phyloP scores from a whole-genome alignment of 2,888 invertebrate genomes.

The Campopleginae sp. region DNA sequence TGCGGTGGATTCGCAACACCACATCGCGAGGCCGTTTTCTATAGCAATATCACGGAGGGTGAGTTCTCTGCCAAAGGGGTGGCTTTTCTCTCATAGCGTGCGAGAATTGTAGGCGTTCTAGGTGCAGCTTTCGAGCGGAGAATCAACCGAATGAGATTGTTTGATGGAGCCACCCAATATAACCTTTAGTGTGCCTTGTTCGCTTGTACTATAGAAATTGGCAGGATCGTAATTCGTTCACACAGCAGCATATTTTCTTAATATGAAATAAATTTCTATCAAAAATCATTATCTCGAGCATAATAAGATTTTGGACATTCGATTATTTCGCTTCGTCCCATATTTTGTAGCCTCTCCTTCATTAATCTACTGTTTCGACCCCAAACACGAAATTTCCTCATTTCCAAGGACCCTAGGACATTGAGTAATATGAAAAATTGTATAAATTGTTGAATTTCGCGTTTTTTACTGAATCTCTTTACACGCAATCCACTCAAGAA shows the following conservation, averaged over 20 bases:
- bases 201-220: constrained; percentile 36
- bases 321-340: no score
- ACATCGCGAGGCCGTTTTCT: constrained; percentile 60
- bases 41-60: constrained; percentile 66
- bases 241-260: neutral
- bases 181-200: constrained; percentile 65
- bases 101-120: constrained; percentile 68
- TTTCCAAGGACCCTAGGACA: no score
- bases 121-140: constrained; percentile 68
- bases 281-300: neutral
- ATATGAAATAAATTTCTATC: neutral
- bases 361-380: no score
- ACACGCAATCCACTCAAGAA: no score
- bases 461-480: no score
- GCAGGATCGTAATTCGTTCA: constrained; percentile 9
- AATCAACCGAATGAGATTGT: constrained; percentile 82
- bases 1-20: constrained; percentile 67
- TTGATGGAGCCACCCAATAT: constrained; percentile 81
- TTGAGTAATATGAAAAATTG: no score
- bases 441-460: no score
- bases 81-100: constrained; percentile 60
- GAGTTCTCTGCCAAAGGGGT: constrained; percentile 68
- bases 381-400: no score
- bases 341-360: no score
- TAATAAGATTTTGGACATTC: neutral